phyloP scores from a whole-genome alignment of 1,140 invertebrate genomes.

The Tribolium madens region DNA sequence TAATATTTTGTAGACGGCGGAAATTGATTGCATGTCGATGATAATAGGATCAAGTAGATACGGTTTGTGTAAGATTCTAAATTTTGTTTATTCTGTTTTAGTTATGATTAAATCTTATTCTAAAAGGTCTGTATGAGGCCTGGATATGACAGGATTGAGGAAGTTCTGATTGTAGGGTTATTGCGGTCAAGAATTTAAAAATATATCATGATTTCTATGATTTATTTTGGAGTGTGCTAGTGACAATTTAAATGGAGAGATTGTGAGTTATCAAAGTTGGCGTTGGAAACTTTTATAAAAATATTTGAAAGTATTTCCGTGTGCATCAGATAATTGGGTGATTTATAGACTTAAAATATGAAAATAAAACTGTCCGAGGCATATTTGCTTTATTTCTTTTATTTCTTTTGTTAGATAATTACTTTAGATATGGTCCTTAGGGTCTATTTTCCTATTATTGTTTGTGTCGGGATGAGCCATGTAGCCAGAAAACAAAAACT shows the following conservation, averaged over 20 bases:
- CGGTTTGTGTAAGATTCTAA: no score
- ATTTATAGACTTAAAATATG: conserved; percentile 41
- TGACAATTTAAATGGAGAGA: conserved; percentile 33
- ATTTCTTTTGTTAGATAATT: conserved; percentile 47
- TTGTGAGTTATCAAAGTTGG: conserved; percentile 36
- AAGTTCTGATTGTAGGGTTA: conserved; percentile 9
- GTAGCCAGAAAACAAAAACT: conserved; percentile 41
- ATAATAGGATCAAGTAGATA: background rate
- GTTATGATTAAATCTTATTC: background rate
- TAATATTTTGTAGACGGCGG: background rate
- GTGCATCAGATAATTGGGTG: conserved; percentile 43
- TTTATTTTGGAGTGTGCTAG: conserved; percentile 12
- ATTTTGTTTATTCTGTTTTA: no score
- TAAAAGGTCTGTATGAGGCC: background rate
- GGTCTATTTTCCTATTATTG: conserved; percentile 45
- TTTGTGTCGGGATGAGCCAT: conserved; percentile 38
- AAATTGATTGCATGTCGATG: background rate
- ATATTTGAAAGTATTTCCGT: conserved; percentile 39
- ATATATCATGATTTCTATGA: conserved; percentile 3
- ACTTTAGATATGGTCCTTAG: conserved; percentile 43
- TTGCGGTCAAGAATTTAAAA: conserved; percentile 6
- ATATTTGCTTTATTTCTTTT: conserved; percentile 44
- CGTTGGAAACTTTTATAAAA: conserved; percentile 24
- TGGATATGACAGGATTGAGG: background rate
- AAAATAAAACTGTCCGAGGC: conserved; percentile 36